Base-by-base conservation (phyloP, 2,888 invertebrate genomes). In the Trachelus stipa region DNA sequence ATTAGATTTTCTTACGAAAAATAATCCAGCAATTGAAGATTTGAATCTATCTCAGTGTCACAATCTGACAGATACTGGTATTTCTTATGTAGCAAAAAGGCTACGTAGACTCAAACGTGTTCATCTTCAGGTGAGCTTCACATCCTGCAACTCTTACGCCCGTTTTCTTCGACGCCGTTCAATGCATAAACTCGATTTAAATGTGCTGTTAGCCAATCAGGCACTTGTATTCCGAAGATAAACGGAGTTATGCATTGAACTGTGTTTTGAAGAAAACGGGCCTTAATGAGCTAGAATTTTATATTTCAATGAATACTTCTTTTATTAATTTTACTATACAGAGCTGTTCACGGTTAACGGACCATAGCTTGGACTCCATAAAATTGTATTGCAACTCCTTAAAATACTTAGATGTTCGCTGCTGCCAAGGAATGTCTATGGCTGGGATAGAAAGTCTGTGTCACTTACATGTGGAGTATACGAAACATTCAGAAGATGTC, bases 11-110 rank as follows among this genome's bases (percentile, higher is more conserved):
- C 90, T 96, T 80, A 94, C 94, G 11, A 92, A 91, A 80, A 94
- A 94, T 86, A 96, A 96, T 89, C 94, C 95, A 37, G 94, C 95
- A 82, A 93, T 96, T 84, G 95, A 96, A 89, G 93, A 93, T 82
- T 90, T 96, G 12, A 93, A 94, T 87, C 90, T 96, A 31, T 94
- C 93, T 79, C 94, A 95, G 87, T 96, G 96, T 89, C 93, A 93
- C 83, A 94, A 94, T 86, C 93, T 96, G 69, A 95, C 94, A 83
- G 96, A 96, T 90, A 93, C 93, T 81, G 94, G 93, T 1, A 92
- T 94, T 56, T 90, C 92, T 69, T 89, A 91, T 68, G 86, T 94
- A 1, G 91, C 92, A 1, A 91, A 89, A 69, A 91, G 91, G 78
- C 87, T 94, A 34, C 91, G 90, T 68, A 92, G 95, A 85, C 90